Percentiles rank a stretch among this genome's conserved stretches.
Conservation (phyloP, 2,797 vertebrate species). For the Podargus strigoides region DNA sequence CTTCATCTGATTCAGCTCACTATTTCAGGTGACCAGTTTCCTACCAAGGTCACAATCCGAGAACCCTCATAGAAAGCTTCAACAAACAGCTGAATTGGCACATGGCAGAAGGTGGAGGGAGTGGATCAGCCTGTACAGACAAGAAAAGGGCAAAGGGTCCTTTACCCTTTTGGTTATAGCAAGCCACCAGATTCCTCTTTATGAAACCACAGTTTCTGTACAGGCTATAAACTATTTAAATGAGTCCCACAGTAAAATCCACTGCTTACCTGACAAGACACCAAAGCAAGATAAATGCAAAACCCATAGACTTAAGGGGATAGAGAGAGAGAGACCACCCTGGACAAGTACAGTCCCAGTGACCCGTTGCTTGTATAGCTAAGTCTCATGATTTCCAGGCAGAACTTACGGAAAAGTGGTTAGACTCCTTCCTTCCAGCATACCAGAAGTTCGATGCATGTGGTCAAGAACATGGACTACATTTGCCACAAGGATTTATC, state of each 20-base stretch:
- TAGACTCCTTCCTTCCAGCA: neutral
- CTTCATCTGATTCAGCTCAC: neutral
- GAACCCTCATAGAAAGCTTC: neutral
- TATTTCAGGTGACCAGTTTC: neutral
- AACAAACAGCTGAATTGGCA: neutral
- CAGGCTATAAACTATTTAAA: neutral
- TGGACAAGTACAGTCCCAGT: neutral
- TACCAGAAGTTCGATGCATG: accelerated
- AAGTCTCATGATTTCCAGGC: neutral
- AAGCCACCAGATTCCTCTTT: neutral
- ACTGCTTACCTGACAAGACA: neutral
- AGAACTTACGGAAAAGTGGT: neutral
- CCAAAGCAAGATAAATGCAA: neutral
- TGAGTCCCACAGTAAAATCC: neutral
- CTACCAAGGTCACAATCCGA: neutral
- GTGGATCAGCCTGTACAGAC: accelerated
- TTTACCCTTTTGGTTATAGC: neutral
- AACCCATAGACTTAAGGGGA: neutral
- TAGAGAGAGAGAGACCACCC: neutral
- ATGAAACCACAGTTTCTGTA: neutral
- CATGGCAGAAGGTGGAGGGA: neutral
- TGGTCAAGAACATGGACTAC: neutral
- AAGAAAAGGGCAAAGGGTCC: neutral
- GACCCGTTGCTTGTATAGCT: neutral
- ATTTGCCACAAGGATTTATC: neutral